These are phyloP conservation scores for Syngnathoides biaculeatus DNA, from an alignment of 2,113 vertebrate species.

Conservation along the genomic window DNA sequence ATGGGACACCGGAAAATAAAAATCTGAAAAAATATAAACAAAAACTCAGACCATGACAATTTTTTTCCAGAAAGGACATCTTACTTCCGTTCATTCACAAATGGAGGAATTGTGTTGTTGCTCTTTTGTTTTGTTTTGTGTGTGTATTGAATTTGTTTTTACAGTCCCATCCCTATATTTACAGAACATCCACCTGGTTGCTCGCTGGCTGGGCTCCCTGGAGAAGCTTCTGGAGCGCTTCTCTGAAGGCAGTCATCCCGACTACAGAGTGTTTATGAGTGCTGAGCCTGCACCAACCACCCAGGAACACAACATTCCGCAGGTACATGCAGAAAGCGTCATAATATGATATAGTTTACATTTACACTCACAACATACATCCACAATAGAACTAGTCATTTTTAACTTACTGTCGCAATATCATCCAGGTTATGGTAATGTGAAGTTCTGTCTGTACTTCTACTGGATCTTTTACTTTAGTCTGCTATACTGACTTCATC, in stretches of 20 bases:
- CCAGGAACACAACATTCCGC: slow-evolving; percentile 74
- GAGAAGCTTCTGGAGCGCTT: slow-evolving; percentile 77
- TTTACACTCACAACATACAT: background rate
- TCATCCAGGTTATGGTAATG: too few species aligned
- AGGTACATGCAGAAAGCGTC: slow-evolving; percentile 35
- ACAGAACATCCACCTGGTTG: slow-evolving; percentile 81
- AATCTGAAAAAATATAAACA: too few species aligned
- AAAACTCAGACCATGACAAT: too few species aligned
- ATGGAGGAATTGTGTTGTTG: too few species aligned
- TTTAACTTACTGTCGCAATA: too few species aligned
- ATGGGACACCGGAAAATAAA: too few species aligned
- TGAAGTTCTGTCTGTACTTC: too few species aligned
- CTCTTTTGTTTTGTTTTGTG: too few species aligned
- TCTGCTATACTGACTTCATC: too few species aligned
- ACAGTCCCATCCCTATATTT: background rate
- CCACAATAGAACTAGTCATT: background rate
- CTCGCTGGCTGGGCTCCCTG: slow-evolving; percentile 72
- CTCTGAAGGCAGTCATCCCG: slow-evolving; percentile 73
- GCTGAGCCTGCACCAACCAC: slow-evolving; percentile 71
- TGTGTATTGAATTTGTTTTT: background rate
- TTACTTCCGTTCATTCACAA: too few species aligned
- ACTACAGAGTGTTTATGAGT: slow-evolving; percentile 71
- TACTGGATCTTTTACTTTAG: too few species aligned
- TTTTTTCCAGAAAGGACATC: too few species aligned
- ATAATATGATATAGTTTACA: background rate